Percentiles rank a stretch among this genome's conserved stretches.
Conservation (phyloP, 2,888 invertebrate genomes). For the Diplolepis rosae region DNA sequence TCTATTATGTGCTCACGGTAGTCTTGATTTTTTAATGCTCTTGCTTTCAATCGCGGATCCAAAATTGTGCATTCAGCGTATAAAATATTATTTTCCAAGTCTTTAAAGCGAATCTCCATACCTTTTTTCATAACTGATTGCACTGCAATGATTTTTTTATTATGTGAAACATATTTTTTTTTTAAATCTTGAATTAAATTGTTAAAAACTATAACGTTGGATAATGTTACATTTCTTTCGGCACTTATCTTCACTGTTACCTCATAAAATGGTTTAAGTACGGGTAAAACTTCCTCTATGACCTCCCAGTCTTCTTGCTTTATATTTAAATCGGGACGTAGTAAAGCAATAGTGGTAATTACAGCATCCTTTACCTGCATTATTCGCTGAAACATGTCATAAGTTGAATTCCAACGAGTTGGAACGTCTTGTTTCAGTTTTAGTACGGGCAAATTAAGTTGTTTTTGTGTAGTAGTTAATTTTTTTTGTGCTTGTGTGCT, state of each 20-base stretch:
- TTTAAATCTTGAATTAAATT: neutral
- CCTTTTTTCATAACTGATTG: neutral
- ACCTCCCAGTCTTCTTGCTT: neutral
- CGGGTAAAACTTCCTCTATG: neutral
- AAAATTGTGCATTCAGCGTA: neutral
- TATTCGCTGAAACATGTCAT: slow-evolving; percentile 29
- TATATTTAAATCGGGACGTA: neutral
- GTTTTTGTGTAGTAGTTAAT: neutral
- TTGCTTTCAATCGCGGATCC: too few species aligned
- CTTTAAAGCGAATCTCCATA: neutral
- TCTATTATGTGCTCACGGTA: too few species aligned
- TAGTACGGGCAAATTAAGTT: neutral
- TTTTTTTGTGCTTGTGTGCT: neutral
- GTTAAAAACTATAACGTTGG: neutral
- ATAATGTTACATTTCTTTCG: neutral
- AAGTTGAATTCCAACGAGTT: slow-evolving; percentile 29
- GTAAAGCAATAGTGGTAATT: slow-evolving; percentile 13
- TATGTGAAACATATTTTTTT: neutral
- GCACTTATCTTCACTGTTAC: too few species aligned
- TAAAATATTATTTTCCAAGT: neutral
- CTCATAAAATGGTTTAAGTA: neutral
- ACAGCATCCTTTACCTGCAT: too few species aligned
- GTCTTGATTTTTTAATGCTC: too few species aligned
- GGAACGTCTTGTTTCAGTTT: slow-evolving; percentile 29
- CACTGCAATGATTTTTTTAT: neutral